Conservation (phyloP, 1,140 invertebrate genomes). For the Hydropsyche tenuis region DNA sequence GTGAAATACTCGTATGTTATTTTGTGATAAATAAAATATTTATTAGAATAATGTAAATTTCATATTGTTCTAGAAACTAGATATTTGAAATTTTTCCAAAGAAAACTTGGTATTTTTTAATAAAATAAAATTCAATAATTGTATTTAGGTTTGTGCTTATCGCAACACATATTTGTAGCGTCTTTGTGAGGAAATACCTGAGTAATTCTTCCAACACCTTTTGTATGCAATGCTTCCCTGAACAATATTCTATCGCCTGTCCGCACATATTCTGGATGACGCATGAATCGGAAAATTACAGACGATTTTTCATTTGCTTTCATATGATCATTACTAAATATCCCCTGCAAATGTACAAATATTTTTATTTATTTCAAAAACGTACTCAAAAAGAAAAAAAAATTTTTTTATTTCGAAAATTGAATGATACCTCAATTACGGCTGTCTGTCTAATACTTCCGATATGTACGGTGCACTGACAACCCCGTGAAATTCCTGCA, state of each 20-base stretch:
- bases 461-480: slow-evolving; percentile 93
- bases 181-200: slow-evolving; percentile 74
- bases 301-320: slow-evolving; percentile 81
- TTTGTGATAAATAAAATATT: too few relatives aligned
- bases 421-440: slow-evolving; percentile 68
- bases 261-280: slow-evolving; percentile 91
- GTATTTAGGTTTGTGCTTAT: slow-evolving; percentile 18
- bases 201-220: slow-evolving; percentile 90
- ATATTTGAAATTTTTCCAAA: too few relatives aligned
- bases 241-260: slow-evolving; percentile 86
- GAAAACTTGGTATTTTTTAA: too few relatives aligned
- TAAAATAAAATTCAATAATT: background rate
- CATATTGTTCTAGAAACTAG: too few relatives aligned
- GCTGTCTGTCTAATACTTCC: slow-evolving; percentile 95
- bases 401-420: slow-evolving; percentile 1
- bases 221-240: slow-evolving; percentile 81
- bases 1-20: too few relatives aligned
- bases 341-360: slow-evolving; percentile 53
- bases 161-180: background rate
- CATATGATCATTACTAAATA: slow-evolving; percentile 55
- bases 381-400: background rate
- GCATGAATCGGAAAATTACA: slow-evolving; percentile 87
- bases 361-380: too few relatives aligned
- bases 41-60: too few relatives aligned
- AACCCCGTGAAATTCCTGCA: slow-evolving; percentile 83